These are phyloP conservation scores for Leptopterna dolabrata DNA, from an alignment of 2,888 invertebrate species.

Conservation along the genomic window DNA sequence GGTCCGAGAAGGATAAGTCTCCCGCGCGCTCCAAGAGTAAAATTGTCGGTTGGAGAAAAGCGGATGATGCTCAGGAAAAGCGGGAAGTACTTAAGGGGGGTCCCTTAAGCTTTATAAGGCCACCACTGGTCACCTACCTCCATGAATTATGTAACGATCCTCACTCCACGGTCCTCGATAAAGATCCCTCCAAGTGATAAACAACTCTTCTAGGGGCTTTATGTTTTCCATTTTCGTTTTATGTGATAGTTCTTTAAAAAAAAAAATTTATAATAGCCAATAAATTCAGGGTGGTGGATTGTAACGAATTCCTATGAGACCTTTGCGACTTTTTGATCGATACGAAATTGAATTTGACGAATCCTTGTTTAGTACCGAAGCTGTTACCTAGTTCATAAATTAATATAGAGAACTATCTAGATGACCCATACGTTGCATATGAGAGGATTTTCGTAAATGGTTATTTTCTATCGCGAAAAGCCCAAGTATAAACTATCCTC, in stretches of 20 bases:
- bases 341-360: too few relatives aligned
- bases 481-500: too few relatives aligned
- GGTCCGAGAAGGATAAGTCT: neutral
- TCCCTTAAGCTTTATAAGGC: neutral
- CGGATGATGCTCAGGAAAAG: neutral
- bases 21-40: neutral
- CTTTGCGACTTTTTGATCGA: too few relatives aligned
- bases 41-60: neutral
- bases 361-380: too few relatives aligned
- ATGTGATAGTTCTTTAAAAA: too few relatives aligned
- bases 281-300: neutral
- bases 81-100: neutral
- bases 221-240: neutral
- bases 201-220: neutral
- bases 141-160: slow-evolving; percentile 11
- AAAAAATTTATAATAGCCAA: neutral
- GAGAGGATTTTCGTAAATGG: too few relatives aligned
- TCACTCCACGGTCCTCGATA: neutral
- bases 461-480: too few relatives aligned
- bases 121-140: neutral
- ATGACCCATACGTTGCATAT: too few relatives aligned
- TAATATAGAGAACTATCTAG: too few relatives aligned
- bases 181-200: neutral
- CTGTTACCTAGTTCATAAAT: too few relatives aligned
- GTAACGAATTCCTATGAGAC: neutral